Conservation (phyloP, 2,113 vertebrate genomes). For the Corythaixoides concolor region DNA sequence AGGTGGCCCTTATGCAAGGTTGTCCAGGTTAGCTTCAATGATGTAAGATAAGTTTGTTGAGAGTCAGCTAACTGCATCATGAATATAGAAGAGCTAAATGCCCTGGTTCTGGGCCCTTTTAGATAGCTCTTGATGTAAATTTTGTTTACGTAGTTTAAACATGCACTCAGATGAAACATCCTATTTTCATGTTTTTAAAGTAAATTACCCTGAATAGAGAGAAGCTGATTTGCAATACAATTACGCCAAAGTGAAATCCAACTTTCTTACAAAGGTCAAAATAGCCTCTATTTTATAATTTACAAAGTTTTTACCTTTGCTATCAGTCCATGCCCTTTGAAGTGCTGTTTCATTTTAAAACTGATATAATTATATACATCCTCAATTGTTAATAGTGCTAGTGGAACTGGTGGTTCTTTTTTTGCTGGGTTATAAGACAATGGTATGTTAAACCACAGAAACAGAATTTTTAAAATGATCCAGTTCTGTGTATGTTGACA, state of each 20-base stretch:
- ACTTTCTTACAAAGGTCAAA: constrained; percentile 59
- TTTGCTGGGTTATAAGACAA: not conserved
- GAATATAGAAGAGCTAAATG: constrained; percentile 40
- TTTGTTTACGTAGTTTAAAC: constrained; percentile 57
- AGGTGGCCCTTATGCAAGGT: not conserved
- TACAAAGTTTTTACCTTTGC: constrained; percentile 27
- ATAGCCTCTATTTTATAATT: not conserved
- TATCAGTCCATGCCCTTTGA: not conserved
- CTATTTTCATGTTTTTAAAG: constrained; percentile 57
- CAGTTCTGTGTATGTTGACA: not conserved
- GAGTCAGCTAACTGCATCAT: constrained; percentile 7
- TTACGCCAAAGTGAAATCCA: constrained; percentile 41
- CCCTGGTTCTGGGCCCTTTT: not conserved
- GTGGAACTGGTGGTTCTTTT: not conserved
- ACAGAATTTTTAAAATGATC: not conserved
- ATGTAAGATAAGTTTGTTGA: constrained; percentile 29
- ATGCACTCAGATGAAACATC: constrained; percentile 52
- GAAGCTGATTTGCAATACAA: constrained; percentile 44
- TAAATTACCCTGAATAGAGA: constrained; percentile 52
- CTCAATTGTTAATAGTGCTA: not conserved
- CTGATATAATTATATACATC: not conserved
- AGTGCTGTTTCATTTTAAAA: not conserved
- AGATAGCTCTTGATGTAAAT: constrained; percentile 55
- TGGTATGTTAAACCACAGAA: not conserved
- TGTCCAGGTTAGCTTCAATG: constrained; percentile 22